Conservation (phyloP, 2,113 vertebrate species). For the Festucalex cinctus region DNA sequence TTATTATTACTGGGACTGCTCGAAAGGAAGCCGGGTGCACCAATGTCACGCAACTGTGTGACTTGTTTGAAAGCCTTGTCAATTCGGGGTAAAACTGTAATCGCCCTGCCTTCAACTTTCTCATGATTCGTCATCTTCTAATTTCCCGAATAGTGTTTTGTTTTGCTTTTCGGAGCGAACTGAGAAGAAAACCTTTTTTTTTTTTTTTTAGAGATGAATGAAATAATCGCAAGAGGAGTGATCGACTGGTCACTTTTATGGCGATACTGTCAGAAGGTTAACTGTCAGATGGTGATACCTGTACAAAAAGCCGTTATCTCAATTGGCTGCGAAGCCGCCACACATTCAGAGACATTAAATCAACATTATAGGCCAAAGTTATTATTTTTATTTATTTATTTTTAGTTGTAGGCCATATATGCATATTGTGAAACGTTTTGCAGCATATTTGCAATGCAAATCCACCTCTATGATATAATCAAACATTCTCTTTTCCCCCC, state of each 20-base stretch:
- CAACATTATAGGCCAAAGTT: background rate
- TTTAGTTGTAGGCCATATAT: background rate
- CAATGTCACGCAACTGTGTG: background rate
- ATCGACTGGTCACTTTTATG: background rate
- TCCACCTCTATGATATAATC: slow-evolving; percentile 6
- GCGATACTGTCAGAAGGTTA: background rate
- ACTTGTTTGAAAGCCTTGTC: slow-evolving; percentile 13
- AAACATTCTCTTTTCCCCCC: background rate
- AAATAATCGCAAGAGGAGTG: background rate
- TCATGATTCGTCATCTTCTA: background rate
- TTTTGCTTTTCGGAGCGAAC: background rate
- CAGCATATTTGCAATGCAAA: background rate
- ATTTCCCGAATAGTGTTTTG: background rate
- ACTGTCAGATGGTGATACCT: no score
- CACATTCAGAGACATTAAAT: background rate
- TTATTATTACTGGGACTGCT: background rate
- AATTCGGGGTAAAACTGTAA: slow-evolving; percentile 2
- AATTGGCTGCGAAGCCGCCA: background rate
- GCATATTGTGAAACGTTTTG: background rate
- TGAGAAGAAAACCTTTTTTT: background rate
- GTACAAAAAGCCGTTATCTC: background rate
- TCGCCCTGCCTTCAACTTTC: background rate
- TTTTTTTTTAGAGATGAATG: background rate
- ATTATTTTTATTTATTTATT: background rate
- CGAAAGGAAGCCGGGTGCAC: background rate